Conservation (phyloP, 2,797 vertebrate species). For the Trichosurus vulpecula region DNA sequence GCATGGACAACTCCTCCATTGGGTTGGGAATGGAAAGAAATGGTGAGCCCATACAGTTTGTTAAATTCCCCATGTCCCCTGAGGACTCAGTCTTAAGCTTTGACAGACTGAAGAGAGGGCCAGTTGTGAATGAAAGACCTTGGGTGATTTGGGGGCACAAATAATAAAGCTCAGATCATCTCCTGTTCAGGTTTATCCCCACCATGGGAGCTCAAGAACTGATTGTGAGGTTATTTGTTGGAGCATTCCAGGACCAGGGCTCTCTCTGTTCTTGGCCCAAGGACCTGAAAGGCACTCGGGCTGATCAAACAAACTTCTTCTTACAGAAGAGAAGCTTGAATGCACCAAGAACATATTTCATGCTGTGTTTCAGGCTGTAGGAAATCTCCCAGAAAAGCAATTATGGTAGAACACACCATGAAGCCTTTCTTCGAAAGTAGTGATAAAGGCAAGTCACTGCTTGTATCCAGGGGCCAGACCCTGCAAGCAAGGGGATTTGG, state of each 20-base stretch:
- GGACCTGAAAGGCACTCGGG: not conserved
- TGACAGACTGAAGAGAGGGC: not conserved
- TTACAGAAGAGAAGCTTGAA: not conserved
- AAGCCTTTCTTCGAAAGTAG: slow-evolving; percentile 19
- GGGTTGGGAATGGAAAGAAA: not conserved
- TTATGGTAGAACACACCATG: not conserved
- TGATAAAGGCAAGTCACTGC: not conserved
- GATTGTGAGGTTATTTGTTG: not conserved
- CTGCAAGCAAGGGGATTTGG: not conserved
- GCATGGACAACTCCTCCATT: not conserved
- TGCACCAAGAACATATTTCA: slow-evolving; percentile 30
- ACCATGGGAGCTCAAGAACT: not conserved
- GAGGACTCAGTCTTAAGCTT: not conserved
- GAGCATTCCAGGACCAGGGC: not conserved
- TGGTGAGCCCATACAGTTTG: not conserved
- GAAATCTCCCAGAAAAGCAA: slow-evolving; percentile 7
- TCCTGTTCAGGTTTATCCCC: not conserved
- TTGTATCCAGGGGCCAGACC: not conserved
- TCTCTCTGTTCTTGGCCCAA: not conserved
- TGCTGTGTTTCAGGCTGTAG: slow-evolving; percentile 13
- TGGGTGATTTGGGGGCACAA: not conserved
- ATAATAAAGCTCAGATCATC: not conserved
- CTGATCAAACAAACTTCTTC: slow-evolving; percentile 20
- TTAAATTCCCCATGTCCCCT: not conserved
- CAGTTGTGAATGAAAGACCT: not conserved